These are phyloP conservation scores for Falco rusticolus DNA, from an alignment of 2,797 vertebrate species.

Conservation along the genomic window DNA sequence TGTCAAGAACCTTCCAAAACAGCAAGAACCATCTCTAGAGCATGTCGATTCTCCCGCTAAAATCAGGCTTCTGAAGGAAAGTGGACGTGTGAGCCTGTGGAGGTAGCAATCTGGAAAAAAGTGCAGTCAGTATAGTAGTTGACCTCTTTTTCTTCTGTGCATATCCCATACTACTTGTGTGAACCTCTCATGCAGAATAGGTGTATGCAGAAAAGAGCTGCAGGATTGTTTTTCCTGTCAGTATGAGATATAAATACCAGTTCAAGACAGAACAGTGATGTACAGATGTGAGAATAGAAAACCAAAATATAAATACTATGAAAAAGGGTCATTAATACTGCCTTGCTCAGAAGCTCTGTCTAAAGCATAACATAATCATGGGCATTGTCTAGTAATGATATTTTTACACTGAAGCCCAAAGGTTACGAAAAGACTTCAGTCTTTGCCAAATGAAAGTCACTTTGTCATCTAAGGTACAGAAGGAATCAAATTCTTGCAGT, in stretches of 20 bases:
- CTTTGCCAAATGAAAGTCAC: background rate
- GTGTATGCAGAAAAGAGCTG: background rate
- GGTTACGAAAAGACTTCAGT: background rate
- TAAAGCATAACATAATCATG: background rate
- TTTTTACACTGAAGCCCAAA: constrained; percentile 25
- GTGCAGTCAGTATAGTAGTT: background rate
- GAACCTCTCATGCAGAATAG: background rate
- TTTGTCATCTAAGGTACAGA: background rate
- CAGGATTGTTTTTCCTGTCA: background rate
- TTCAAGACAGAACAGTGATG: background rate
- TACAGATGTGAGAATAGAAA: background rate
- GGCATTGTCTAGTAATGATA: background rate
- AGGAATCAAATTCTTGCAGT: background rate
- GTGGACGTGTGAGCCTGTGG: background rate
- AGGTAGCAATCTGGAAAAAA: background rate
- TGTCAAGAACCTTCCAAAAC: constrained; percentile 7
- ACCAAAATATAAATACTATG: background rate
- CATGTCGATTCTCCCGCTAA: background rate
- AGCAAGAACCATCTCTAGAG: background rate
- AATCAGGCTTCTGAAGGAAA: background rate
- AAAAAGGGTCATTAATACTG: background rate
- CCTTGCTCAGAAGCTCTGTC: background rate
- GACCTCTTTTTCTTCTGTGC: background rate
- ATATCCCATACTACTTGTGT: background rate
- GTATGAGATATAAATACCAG: background rate